phyloP scores from a whole-genome alignment of 2,797 vertebrate genomes.

The Pagetopsis macropterus region DNA sequence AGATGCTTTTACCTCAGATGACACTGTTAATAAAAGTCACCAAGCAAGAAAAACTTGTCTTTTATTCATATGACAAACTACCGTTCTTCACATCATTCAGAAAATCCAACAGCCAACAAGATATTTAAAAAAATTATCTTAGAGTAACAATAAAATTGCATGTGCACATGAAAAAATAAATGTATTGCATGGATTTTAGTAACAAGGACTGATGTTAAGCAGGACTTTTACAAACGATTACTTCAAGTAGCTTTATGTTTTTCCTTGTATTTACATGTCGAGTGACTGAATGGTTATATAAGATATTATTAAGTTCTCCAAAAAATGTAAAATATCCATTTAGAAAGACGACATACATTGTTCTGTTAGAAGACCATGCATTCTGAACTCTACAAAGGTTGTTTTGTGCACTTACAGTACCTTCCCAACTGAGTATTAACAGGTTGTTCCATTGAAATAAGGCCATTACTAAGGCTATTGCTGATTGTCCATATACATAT shows the following conservation, averaged over 20 bases:
- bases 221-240: background rate
- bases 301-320: background rate
- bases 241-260: background rate
- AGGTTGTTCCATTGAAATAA: slow-evolving; percentile 21
- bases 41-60: slow-evolving; percentile 22
- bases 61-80: slow-evolving; percentile 43
- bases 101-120: slow-evolving; percentile 6
- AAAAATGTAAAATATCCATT: background rate
- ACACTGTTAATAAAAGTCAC: slow-evolving; percentile 25
- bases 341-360: background rate
- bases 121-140: background rate
- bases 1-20: background rate
- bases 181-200: slow-evolving; percentile 1
- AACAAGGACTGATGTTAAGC: background rate
- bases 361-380: background rate
- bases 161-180: background rate
- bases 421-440: background rate
- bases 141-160: slow-evolving; percentile 16
- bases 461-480: slow-evolving; percentile 21
- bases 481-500: background rate
- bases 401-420: background rate
- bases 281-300: background rate
- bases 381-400: background rate
- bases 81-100: slow-evolving; percentile 18
- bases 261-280: background rate